Conservation (phyloP, 2,113 vertebrate genomes). For the Anser brachyrhynchus region DNA sequence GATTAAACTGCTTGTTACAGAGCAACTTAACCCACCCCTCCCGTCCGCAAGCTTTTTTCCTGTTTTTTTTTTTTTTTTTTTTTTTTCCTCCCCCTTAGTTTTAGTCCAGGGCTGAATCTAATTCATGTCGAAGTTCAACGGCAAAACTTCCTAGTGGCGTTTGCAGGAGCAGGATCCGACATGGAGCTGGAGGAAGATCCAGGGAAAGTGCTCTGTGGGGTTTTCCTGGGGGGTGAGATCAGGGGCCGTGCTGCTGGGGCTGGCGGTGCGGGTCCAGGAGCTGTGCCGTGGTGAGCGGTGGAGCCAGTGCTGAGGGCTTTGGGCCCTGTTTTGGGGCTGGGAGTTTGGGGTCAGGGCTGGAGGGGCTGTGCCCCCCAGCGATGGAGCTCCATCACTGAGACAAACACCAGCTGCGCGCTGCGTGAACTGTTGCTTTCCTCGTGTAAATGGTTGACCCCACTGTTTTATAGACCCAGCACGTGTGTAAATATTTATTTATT, state of each 20-base stretch:
- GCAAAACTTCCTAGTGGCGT: neutral
- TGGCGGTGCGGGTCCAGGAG: too few relatives aligned
- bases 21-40: fast-evolving
- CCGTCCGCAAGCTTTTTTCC: neutral
- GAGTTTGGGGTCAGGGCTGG: neutral
- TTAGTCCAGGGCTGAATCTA: neutral
- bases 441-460: slow-evolving; percentile 18
- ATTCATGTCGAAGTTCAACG: neutral
- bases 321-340: neutral
- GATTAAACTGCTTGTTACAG: neutral
- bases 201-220: too few relatives aligned
- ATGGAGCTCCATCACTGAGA: neutral
- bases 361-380: neutral
- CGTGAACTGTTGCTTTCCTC: neutral
- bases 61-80: neutral
- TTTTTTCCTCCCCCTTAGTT: neutral
- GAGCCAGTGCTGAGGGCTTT: too few relatives aligned
- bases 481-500: slow-evolving; percentile 79
- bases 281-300: neutral
- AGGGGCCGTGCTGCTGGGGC: too few relatives aligned
- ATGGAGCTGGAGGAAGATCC: fast-evolving
- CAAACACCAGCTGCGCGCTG: neutral
- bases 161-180: neutral
- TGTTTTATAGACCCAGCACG: slow-evolving; percentile 12
- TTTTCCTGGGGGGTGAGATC: too few relatives aligned